A percentile compares a stretch with the other conserved stretches of the same genome.
These are phyloP conservation scores for Aldrovandia affinis DNA, from an alignment of 2,797 vertebrate genomes.

Conservation along the genomic window DNA sequence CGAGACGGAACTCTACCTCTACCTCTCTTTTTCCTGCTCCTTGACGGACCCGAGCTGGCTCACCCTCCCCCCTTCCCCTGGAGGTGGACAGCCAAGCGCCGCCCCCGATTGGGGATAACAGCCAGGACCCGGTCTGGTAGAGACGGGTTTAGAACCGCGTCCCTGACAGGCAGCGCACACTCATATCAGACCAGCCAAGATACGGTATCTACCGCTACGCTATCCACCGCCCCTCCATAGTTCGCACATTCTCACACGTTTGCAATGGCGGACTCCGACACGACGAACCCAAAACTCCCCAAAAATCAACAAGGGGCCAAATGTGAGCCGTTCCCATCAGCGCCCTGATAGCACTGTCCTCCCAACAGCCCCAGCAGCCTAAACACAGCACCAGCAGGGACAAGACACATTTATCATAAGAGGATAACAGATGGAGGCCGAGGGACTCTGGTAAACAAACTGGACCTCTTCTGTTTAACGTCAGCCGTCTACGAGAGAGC, in stretches of 20 bases:
- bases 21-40: too few relatives aligned
- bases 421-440: slow-evolving; percentile 42
- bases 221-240: too few relatives aligned
- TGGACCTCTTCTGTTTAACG: slow-evolving; percentile 32
- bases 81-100: too few relatives aligned
- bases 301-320: slow-evolving; percentile 29
- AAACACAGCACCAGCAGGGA: slow-evolving; percentile 51
- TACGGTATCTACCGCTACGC: too few relatives aligned
- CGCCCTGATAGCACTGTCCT: slow-evolving; percentile 40
- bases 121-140: too few relatives aligned
- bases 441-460: slow-evolving; percentile 21
- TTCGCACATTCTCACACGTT: neutral
- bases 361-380: slow-evolving; percentile 29
- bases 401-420: slow-evolving; percentile 35
- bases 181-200: too few relatives aligned
- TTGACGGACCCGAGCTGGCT: too few relatives aligned
- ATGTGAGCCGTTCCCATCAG: slow-evolving; percentile 32
- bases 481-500: slow-evolving; percentile 25
- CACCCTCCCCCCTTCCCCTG: too few relatives aligned
- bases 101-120: too few relatives aligned
- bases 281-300: slow-evolving; percentile 32
- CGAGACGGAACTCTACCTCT: too few relatives aligned
- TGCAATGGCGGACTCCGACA: slow-evolving; percentile 37
- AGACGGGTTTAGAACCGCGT: too few relatives aligned
- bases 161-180: too few relatives aligned